Base-by-base conservation (phyloP, 2,888 invertebrate species). In the Agonopterix alstromeriana region DNA sequence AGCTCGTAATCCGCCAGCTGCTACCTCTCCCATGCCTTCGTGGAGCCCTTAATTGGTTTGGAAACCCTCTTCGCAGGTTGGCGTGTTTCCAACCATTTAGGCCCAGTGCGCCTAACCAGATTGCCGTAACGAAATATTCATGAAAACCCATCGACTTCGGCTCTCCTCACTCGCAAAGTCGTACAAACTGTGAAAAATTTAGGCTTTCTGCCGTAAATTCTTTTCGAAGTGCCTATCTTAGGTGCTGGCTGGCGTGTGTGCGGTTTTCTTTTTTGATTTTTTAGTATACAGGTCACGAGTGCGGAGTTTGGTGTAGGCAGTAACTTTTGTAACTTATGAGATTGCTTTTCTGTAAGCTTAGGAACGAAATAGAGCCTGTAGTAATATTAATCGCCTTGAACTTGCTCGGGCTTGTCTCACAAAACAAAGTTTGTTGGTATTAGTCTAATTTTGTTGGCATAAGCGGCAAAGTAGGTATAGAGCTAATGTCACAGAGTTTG, bases 31-130 rank as follows among this genome's bases (percentile, higher is more conserved):
- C 88, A 88, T 75, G 84, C 70, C 79, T 85, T 82, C 83, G 81
- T 82, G 84, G 71, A 82, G 69, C 74, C 84, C 84, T 83, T 87
- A 87, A 87, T 87, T 87, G 86, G 87, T 82, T 83, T 73, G 77
- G 83, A 85, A 83, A 71, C 84, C 85, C 86, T 84, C 87, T 85
- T 83, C 81, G 83, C 75, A 63, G 68, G 76, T 67, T 86, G 64
- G 80, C 86, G 85, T 85, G 87, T 78, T 68, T 61, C 55, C 63
- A 62, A 66, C 81, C 82, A 79, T 84, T 87, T 86, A 85, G 77
- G 67, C 75, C 61, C 70, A 66, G 71, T 77, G 67, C 77, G 79
- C 77, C 83, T 87, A 87, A 87, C 87, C 87, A 85, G 83, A 84
- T 82, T 82, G 82, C 77, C 76, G 72, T 82, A 85, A 82, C 79